Evolutionary conservation across 1,140 invertebrate species (phyloP).

Genomic region (Drosophila malerkotliana): DNA sequence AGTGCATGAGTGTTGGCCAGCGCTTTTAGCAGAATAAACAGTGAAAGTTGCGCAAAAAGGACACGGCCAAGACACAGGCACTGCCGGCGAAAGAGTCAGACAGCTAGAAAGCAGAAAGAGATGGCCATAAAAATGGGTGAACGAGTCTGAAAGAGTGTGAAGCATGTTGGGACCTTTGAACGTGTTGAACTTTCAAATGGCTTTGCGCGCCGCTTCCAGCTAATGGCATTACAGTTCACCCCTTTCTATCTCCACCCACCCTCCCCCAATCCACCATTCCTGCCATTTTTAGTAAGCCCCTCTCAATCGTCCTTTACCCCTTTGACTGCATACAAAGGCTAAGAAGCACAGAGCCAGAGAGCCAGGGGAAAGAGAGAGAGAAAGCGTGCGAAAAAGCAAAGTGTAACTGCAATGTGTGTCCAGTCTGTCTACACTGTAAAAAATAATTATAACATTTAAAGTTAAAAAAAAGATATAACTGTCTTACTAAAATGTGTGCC

Average conservation of each 20-base stretch:
- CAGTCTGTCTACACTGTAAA: slow-evolving; percentile 28
- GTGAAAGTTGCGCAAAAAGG: slow-evolving; percentile 80
- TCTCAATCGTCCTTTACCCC: slow-evolving; percentile 19
- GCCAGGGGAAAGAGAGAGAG: neutral
- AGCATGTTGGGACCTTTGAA: slow-evolving; percentile 79
- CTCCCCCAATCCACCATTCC: neutral
- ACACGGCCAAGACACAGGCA: slow-evolving; percentile 67
- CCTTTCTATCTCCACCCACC: slow-evolving; percentile 11
- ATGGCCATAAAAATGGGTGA: slow-evolving; percentile 28
- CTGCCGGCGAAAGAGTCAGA: neutral
- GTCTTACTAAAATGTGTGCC: too few species aligned
- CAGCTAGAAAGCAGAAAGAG: slow-evolving; percentile 19
- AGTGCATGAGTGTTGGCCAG: slow-evolving; percentile 79
- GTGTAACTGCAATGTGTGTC: slow-evolving; percentile 66
- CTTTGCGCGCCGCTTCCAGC: slow-evolving; percentile 79
- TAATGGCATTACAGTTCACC: slow-evolving; percentile 78
- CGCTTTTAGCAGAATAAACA: slow-evolving; percentile 82
- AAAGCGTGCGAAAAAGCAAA: slow-evolving; percentile 67
- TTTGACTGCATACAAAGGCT: slow-evolving; percentile 68
- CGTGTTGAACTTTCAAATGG: slow-evolving; percentile 82
- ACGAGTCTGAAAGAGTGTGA: slow-evolving; percentile 49
- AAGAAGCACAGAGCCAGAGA: neutral
- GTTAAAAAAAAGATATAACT: too few species aligned
- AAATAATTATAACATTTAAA: too few species aligned
- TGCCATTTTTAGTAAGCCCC: neutral